Conservation (phyloP, 2,113 vertebrate genomes). For the Poecile atricapillus region DNA sequence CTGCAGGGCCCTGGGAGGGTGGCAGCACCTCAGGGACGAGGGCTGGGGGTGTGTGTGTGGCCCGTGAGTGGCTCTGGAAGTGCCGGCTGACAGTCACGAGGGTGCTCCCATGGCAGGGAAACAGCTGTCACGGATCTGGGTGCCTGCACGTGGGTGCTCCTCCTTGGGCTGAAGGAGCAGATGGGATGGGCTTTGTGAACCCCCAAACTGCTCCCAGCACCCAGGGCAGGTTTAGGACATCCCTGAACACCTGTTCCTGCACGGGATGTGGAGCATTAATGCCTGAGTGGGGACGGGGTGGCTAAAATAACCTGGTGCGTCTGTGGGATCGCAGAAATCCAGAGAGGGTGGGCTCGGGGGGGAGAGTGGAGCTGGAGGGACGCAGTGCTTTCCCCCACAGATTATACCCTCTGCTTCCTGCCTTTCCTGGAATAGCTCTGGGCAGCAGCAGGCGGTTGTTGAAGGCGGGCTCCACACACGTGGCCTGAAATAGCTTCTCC, state of each 20-base stretch:
- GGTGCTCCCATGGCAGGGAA: background rate
- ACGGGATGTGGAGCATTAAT: fast-evolving
- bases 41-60: fast-evolving
- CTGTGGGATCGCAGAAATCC: background rate
- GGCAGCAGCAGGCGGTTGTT: background rate
- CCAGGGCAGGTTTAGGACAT: background rate
- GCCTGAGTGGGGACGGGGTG: fast-evolving
- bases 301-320: background rate
- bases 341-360: background rate
- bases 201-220: fast-evolving
- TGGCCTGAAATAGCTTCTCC: slow-evolving; percentile 28
- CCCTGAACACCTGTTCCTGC: background rate
- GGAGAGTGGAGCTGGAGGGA: background rate
- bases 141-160: background rate
- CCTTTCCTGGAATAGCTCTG: slow-evolving; percentile 40
- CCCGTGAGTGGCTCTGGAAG: fast-evolving
- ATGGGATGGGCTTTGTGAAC: fast-evolving
- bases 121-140: background rate
- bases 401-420: slow-evolving; percentile 19
- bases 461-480: background rate
- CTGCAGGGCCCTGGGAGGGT: background rate
- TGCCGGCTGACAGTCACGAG: background rate
- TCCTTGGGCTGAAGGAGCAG: background rate
- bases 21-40: background rate
- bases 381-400: background rate